These are phyloP conservation scores for Equus quagga DNA, from an alignment of 2,113 vertebrate genomes.

Conservation along the genomic window DNA sequence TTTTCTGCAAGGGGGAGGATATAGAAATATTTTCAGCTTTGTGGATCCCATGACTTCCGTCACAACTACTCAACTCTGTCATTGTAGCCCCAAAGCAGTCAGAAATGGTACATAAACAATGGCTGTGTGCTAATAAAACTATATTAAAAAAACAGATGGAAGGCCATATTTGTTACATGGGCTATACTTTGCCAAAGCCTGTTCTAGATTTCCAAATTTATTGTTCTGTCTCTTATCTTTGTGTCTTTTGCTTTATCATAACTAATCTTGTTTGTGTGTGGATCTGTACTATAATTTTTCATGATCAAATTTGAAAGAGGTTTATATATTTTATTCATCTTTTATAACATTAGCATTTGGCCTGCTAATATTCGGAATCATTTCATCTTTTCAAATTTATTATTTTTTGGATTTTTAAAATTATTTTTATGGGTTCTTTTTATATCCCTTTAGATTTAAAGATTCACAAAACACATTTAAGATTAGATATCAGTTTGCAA, in stretches of 20 bases:
- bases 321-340: not conserved
- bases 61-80: not conserved
- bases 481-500: not conserved
- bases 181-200: not conserved
- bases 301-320: not conserved
- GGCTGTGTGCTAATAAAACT: not conserved
- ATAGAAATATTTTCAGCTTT: not conserved
- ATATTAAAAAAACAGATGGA: not conserved
- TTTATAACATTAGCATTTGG: not conserved
- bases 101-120: not conserved
- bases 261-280: not conserved
- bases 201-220: not conserved
- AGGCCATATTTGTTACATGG: accelerated
- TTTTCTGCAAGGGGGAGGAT: not conserved
- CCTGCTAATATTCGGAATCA: not conserved
- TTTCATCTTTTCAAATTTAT: not conserved
- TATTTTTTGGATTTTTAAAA: not conserved
- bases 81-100: not conserved
- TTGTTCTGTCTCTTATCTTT: not conserved
- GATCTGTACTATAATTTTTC: not conserved
- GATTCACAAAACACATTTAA: not conserved
- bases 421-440: not conserved
- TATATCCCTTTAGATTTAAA: not conserved
- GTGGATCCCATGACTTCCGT: not conserved
- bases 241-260: not conserved